Percentiles rank a stretch among this genome's conserved stretches.
phyloP scores from a whole-genome alignment of 2,113 vertebrate genomes.

The Zeus faber region DNA sequence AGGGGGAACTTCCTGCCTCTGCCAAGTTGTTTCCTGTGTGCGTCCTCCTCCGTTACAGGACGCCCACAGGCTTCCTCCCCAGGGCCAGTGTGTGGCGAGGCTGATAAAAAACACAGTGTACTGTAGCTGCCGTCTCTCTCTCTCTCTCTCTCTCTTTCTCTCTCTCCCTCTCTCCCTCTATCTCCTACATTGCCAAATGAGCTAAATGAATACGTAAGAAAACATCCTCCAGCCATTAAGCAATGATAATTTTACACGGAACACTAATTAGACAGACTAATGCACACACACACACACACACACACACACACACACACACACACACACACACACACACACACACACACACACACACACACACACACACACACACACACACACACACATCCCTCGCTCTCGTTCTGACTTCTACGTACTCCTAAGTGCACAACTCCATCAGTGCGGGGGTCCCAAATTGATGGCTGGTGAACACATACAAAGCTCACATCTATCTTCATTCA shows the following conservation, averaged over 20 bases:
- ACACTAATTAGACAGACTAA: no score
- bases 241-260: no score
- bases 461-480: slow-evolving; percentile 19
- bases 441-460: slow-evolving; percentile 44
- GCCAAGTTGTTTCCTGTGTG: slow-evolving; percentile 61
- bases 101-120: slow-evolving; percentile 52
- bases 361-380: no score
- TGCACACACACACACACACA: no score
- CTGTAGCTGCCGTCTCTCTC: not conserved
- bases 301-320: no score
- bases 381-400: no score
- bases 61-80: slow-evolving; percentile 56
- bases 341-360: no score
- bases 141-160: not conserved
- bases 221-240: no score
- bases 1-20: slow-evolving; percentile 55
- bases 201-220: no score
- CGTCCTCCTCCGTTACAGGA: slow-evolving; percentile 46
- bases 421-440: not conserved
- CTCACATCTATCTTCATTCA: slow-evolving; percentile 63
- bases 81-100: slow-evolving; percentile 41
- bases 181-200: no score
- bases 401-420: no score
- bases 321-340: no score
- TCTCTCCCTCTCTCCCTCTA: not conserved